Evolutionary conservation across 2,888 invertebrate genomes (phyloP).

Genomic region (Perithous albicinctus): DNA sequence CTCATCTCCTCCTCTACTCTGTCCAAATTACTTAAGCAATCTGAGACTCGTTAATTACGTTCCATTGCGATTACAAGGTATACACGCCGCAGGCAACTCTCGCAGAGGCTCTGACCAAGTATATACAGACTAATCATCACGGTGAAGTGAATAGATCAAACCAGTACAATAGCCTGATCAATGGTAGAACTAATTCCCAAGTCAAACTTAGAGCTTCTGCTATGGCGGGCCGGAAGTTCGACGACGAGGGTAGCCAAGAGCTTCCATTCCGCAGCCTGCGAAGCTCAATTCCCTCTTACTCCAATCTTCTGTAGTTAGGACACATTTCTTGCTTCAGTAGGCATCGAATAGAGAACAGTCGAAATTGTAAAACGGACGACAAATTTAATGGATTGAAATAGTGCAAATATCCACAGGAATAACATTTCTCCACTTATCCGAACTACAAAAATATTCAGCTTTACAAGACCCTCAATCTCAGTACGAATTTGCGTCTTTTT

Average conservation of each 20-base stretch:
- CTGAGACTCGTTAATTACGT: conserved; percentile 60
- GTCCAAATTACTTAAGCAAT: conserved; percentile 63
- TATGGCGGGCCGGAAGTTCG: conserved; percentile 51
- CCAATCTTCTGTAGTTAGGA: conserved; percentile 1
- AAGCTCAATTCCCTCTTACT: conserved; percentile 2
- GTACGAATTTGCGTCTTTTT: too few species aligned
- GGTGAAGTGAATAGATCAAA: conserved; percentile 63
- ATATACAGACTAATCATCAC: conserved; percentile 62
- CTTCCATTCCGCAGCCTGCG: conserved; percentile 21
- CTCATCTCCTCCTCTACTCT: neutral
- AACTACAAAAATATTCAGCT: neutral
- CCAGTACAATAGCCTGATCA: conserved; percentile 66
- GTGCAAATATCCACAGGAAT: neutral
- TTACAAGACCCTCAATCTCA: too few species aligned
- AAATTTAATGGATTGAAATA: neutral
- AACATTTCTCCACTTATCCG: neutral
- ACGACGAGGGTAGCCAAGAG: conserved; percentile 27
- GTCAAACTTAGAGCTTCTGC: conserved; percentile 56
- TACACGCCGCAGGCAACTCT: conserved; percentile 55
- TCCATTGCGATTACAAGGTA: conserved; percentile 55
- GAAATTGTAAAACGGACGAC: neutral
- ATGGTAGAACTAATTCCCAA: conserved; percentile 64
- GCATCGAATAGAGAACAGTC: neutral
- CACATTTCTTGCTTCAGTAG: conserved; percentile 11
- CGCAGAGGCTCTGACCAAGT: neutral